phyloP scores from a whole-genome alignment of 2,888 invertebrate species.

The Isoperla grammatica region DNA sequence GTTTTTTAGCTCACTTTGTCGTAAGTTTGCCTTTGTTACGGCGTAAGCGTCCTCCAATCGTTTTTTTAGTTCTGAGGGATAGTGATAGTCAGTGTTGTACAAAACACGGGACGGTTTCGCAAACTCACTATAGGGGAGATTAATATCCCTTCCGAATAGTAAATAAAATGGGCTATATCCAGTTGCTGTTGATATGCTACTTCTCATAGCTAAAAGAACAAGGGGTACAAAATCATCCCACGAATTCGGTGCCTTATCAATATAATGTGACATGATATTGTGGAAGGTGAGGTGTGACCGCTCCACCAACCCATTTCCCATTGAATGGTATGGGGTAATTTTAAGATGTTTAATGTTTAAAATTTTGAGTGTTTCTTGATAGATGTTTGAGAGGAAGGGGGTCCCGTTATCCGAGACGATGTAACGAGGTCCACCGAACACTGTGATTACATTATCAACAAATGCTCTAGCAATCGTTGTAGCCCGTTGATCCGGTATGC shows the following conservation, averaged over 20 bases:
- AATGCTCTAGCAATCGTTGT: not conserved
- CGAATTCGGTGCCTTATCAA: not conserved
- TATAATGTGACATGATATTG: not conserved
- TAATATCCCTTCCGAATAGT: not conserved
- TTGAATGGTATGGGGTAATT: not conserved
- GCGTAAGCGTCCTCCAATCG: not conserved
- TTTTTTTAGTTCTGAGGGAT: not conserved
- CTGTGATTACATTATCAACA: not conserved
- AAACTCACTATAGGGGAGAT: slow-evolving; percentile 2
- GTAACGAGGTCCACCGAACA: not conserved
- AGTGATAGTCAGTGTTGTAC: not conserved
- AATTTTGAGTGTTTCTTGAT: not conserved
- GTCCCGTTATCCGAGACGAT: not conserved
- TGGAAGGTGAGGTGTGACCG: not conserved
- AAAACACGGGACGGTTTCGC: not conserved
- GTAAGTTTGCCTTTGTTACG: not conserved
- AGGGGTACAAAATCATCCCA: slow-evolving; percentile 2
- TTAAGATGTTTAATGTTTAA: not conserved
- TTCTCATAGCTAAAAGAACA: not conserved
- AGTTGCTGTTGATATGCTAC: not conserved
- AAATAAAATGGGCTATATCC: not conserved
- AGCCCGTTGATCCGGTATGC: not conserved
- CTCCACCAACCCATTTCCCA: not conserved
- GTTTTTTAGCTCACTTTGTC: not conserved
- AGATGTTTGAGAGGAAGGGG: not conserved